Evolutionary conservation across 1,140 invertebrate species (phyloP).

Genomic region (Thaumetopoea pityocampa): DNA sequence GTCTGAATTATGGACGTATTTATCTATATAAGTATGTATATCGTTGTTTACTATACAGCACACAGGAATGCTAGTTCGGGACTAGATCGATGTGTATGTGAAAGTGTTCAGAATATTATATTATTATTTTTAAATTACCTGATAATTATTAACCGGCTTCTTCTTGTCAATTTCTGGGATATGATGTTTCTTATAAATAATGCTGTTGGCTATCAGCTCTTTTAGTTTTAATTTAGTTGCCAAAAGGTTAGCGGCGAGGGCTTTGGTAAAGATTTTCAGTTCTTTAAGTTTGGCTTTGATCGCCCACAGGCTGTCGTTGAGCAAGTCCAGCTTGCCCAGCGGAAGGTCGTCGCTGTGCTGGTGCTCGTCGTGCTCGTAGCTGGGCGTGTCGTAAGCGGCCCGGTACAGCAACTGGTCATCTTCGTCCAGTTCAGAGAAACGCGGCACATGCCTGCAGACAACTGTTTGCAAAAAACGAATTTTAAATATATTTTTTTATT

Average conservation of each 20-base stretch:
- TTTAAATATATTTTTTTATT: too few relatives aligned
- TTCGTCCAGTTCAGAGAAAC: slow-evolving; percentile 48
- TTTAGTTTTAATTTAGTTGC: slow-evolving; percentile 56
- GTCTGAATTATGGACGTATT: too few relatives aligned
- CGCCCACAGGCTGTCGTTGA: slow-evolving; percentile 56
- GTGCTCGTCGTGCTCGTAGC: slow-evolving; percentile 46
- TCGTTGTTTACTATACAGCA: too few relatives aligned
- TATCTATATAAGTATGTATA: too few relatives aligned
- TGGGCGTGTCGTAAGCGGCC: slow-evolving; percentile 51
- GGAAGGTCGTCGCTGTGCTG: slow-evolving; percentile 36
- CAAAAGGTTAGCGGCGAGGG: slow-evolving; percentile 51
- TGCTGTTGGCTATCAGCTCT: slow-evolving; percentile 40
- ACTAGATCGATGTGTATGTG: too few relatives aligned
- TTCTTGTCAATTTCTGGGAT: slow-evolving; percentile 38
- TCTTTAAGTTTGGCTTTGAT: slow-evolving; percentile 58
- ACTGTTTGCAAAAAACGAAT: slow-evolving; percentile 25
- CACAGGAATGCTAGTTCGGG: too few relatives aligned
- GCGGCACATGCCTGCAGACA: slow-evolving; percentile 32
- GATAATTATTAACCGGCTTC: slow-evolving; percentile 42
- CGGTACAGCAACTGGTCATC: slow-evolving; percentile 53
- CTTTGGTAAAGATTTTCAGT: slow-evolving; percentile 56
- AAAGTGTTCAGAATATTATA: too few relatives aligned
- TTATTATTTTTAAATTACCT: slow-evolving; percentile 27
- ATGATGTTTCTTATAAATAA: slow-evolving; percentile 40
- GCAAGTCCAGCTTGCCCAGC: slow-evolving; percentile 44